A percentile compares a stretch with the other conserved stretches of the same genome.
Evolutionary conservation across 1,140 invertebrate genomes (phyloP).

Genomic region (Cherax destructor): DNA sequence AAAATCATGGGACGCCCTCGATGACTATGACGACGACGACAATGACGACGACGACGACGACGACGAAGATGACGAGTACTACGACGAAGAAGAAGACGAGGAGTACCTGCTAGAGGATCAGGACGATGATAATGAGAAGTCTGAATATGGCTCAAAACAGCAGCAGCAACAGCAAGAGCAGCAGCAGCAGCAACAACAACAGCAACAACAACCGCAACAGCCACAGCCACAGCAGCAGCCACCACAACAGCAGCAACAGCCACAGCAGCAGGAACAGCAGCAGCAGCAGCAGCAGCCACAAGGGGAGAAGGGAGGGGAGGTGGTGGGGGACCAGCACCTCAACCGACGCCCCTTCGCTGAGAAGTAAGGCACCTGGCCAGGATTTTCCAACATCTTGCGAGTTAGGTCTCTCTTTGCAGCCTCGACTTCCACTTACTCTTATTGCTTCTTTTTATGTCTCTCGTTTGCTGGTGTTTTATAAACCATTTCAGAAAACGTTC

Average conservation of each 20-base stretch:
- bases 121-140: constrained; percentile 75
- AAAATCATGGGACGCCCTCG: constrained; percentile 63
- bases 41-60: constrained; percentile 56
- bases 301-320: neutral
- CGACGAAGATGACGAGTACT: constrained; percentile 3
- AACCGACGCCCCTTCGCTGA: constrained; percentile 54
- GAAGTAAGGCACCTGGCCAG: constrained; percentile 34
- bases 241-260: neutral
- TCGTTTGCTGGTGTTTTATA: neutral
- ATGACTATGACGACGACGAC: constrained; percentile 71
- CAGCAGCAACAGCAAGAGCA: neutral
- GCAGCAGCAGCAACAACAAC: constrained; percentile 10
- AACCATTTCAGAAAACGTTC: too few relatives aligned
- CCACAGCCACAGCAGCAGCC: neutral
- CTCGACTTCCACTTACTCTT: neutral
- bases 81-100: constrained; percentile 68
- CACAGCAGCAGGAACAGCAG: neutral
- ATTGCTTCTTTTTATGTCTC: neutral
- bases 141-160: neutral
- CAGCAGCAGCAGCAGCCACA: constrained; percentile 2
- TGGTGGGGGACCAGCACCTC: constrained; percentile 2
- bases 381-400: neutral
- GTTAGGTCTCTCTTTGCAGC: neutral
- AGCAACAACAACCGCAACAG: neutral
- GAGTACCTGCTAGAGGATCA: constrained; percentile 64